Conservation (phyloP, 2,113 vertebrate species). For the Oreochromis niloticus region DNA sequence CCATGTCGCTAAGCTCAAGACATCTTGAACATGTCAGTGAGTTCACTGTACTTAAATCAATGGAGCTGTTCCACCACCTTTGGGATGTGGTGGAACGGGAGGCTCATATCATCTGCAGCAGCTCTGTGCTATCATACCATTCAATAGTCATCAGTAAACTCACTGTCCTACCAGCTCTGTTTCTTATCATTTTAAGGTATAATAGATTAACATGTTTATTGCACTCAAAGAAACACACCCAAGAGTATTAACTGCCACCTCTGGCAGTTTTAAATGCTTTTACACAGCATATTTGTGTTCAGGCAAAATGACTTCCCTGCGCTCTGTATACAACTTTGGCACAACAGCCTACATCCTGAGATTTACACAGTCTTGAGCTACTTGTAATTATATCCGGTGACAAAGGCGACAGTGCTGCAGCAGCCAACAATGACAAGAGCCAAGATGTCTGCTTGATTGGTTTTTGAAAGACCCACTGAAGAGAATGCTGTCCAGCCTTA, state of each 20-base stretch:
- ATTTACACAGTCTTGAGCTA: neutral
- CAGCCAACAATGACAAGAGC: slow-evolving; percentile 59
- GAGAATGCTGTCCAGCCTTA: slow-evolving; percentile 37
- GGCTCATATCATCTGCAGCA: neutral
- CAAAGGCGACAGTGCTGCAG: slow-evolving; percentile 2
- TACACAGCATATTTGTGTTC: neutral
- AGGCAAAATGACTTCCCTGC: neutral
- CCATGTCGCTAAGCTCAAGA: neutral
- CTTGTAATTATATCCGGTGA: slow-evolving; percentile 17
- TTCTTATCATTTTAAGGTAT: neutral
- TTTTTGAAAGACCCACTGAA: slow-evolving; percentile 51
- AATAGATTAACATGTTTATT: neutral
- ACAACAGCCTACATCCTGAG: slow-evolving; percentile 18
- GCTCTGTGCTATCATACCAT: neutral
- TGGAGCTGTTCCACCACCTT: neutral
- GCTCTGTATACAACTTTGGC: neutral
- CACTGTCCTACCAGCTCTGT: neutral
- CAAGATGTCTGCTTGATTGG: slow-evolving; percentile 67
- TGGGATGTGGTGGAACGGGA: neutral
- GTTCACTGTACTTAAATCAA: neutral
- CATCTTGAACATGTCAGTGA: neutral
- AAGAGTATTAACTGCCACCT: neutral
- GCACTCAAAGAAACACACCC: neutral
- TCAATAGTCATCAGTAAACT: neutral
- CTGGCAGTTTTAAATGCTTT: neutral